These are phyloP conservation scores for Psilopsiagon aurifrons DNA, from an alignment of 2,113 vertebrate species.

Conservation along the genomic window DNA sequence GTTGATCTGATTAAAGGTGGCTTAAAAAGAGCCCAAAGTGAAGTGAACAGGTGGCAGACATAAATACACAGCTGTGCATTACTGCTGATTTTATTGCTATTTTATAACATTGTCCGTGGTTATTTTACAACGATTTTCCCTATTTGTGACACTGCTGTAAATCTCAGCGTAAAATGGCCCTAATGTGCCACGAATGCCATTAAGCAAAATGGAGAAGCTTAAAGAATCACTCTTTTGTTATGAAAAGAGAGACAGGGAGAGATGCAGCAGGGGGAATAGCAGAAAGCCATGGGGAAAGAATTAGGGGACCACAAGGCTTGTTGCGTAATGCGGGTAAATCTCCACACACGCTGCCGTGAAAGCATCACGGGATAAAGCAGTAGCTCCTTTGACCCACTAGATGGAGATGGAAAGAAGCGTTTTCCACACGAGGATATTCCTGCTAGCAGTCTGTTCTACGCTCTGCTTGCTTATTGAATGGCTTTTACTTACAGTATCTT, in stretches of 20 bases:
- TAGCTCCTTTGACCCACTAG: conserved; percentile 63
- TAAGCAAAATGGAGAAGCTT: neutral
- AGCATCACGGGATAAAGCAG: neutral
- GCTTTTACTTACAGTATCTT: conserved; percentile 60
- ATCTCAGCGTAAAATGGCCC: conserved; percentile 67
- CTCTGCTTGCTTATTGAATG: conserved; percentile 15
- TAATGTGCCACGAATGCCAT: conserved; percentile 47
- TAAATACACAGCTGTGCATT: conserved; percentile 64
- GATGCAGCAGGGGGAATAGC: neutral
- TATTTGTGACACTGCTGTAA: conserved; percentile 54
- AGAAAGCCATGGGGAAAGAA: neutral
- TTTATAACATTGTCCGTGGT: conserved; percentile 53
- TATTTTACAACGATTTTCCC: conserved; percentile 65
- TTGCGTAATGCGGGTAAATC: neutral
- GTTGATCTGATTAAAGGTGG: conserved; percentile 34
- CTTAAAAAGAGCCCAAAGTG: conserved; percentile 32
- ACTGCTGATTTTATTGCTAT: conserved; percentile 60
- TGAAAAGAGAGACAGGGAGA: neutral
- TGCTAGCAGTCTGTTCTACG: neutral
- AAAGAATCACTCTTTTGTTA: neutral
- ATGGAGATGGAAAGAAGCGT: conserved; percentile 70
- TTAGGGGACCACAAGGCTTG: neutral
- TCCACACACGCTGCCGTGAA: neutral
- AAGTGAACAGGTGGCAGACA: conserved; percentile 65
- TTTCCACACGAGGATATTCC: neutral